Evolutionary conservation across 2,113 vertebrate species (phyloP), one percentile per base, ranked within the genome.

Genomic region (Ivindomyrus marchei): DNA sequence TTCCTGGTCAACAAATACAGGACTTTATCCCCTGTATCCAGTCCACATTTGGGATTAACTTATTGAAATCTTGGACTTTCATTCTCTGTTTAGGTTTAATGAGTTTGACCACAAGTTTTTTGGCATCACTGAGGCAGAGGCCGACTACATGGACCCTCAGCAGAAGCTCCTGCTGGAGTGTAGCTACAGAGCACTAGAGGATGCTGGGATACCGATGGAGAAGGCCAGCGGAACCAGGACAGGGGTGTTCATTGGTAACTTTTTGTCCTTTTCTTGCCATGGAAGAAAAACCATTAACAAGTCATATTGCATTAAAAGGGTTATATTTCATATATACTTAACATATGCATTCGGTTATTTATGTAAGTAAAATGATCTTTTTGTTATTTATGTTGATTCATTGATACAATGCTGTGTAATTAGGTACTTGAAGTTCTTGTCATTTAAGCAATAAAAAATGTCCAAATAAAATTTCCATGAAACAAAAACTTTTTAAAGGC

Each of bases 131-230:
- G 94, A 96, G 31, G 92, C 87, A 21, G 96, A 98, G 94, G 94
- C 95, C 4, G 93, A 96, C 50, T 92, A 89, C 70, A 96, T 97
- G 96, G 96, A 97, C 92, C 96, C 97, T 0, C 96, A 97, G 88
- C 96, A 97, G 88, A 98, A 97, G 89, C 94, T 97, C 21, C 95
- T 97, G 45, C 91, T 97, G 39, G 95, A 97, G 93, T 97, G 96
- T 86, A 95, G 96, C 0, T 97, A 96, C 91, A 95, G 96, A 93
- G 96, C 96, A n/a, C 91, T 98, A 84, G 97, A 97, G 90, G 95
- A 97, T 90, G 95, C 96, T 85, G 97, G 96, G 27, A 89, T 97
- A 39, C 95, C 97, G 1, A 90, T 94, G 92, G 97, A 98, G 94
- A 93, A 94, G 49, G 91, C 97, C 93, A 97, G 94, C 88, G 96